These are phyloP conservation scores for Pogona vitticeps DNA, from an alignment of 2,113 vertebrate species.

Conservation along the genomic window DNA sequence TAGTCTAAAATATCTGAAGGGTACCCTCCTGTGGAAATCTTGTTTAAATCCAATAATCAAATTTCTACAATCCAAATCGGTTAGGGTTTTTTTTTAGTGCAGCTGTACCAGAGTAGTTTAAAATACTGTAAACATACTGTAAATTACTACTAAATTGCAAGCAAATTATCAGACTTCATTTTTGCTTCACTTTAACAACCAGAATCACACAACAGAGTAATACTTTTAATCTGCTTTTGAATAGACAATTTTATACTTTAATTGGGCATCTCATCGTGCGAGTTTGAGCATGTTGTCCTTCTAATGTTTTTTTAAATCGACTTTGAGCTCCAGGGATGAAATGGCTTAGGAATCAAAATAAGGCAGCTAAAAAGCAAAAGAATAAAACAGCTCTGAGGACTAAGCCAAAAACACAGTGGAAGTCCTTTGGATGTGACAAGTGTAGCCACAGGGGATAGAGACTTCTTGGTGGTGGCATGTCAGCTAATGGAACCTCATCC, in stretches of 20 bases:
- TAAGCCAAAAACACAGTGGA: neutral
- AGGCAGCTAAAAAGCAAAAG: neutral
- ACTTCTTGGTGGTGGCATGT: neutral
- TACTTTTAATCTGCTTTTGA: conserved; percentile 9
- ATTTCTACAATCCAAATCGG: neutral
- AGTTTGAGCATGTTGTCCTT: neutral
- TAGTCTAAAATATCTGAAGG: neutral
- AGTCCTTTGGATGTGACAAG: no score
- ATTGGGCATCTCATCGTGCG: conserved; percentile 14
- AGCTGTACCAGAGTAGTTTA: neutral
- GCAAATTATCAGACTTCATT: conserved; percentile 7
- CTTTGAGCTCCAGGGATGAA: neutral
- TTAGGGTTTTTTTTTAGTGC: neutral
- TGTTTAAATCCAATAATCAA: neutral
- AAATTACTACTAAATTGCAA: conserved; percentile 4
- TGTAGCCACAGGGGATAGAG: no score
- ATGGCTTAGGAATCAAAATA: conserved; percentile 14
- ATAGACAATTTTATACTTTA: conserved; percentile 21
- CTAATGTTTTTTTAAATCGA: neutral
- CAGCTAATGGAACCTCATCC: neutral
- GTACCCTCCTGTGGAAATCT: neutral
- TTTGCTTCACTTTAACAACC: neutral
- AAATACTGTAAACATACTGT: neutral
- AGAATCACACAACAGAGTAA: neutral
- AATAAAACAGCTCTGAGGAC: neutral